These are phyloP conservation scores for Pogonomyrmex barbatus DNA, from an alignment of 1,140 invertebrate genomes.

Conservation along the genomic window DNA sequence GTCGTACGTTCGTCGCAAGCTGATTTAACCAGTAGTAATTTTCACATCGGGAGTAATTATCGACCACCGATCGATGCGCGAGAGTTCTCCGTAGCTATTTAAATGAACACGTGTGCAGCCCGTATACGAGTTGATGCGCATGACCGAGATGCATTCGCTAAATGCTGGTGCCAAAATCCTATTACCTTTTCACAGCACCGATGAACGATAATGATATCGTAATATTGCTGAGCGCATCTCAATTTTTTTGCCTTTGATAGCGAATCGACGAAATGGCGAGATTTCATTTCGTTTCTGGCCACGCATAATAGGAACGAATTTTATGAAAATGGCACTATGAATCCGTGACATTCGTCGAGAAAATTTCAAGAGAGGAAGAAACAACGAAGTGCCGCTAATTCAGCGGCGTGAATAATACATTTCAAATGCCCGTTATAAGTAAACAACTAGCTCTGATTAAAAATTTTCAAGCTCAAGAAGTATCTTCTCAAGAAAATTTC, in stretches of 20 bases:
- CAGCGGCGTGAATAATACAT: conserved; percentile 13
- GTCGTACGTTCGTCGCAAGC: conserved; percentile 10
- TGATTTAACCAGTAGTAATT: conserved; percentile 43
- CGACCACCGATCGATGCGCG: conserved; percentile 16
- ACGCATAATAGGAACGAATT: conserved; percentile 14
- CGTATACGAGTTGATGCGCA: not conserved
- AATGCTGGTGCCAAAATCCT: conserved; percentile 20
- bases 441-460: conserved; percentile 20
- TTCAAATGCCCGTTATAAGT: conserved; percentile 28
- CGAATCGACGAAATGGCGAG: not conserved
- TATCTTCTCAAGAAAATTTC: not conserved
- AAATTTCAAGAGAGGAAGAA: conserved; percentile 8
- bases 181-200: not conserved
- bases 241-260: conserved; percentile 27
- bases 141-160: not conserved
- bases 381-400: conserved; percentile 8
- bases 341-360: conserved; percentile 39
- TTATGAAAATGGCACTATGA: not conserved
- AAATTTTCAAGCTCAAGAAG: conserved; percentile 5
- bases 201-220: conserved; percentile 13
- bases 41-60: conserved; percentile 45
- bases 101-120: conserved; percentile 8
- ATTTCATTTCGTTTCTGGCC: not conserved
- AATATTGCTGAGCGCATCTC: not conserved
- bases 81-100: conserved; percentile 33